Evolutionary conservation across 2,888 invertebrate species (phyloP).

Genomic region (Watsonalla cultraria): DNA sequence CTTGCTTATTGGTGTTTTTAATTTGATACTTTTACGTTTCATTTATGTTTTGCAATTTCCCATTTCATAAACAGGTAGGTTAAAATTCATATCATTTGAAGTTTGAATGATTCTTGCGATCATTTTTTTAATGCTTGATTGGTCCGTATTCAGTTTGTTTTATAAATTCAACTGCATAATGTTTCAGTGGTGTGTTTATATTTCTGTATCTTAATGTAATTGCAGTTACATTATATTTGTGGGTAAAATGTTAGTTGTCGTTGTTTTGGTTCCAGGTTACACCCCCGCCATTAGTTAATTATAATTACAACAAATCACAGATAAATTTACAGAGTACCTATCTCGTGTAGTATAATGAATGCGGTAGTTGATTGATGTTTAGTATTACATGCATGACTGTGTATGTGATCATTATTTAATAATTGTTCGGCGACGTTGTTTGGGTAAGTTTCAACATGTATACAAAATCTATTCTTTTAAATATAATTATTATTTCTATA

Average conservation of each 20-base stretch:
- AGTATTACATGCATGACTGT: constrained; percentile 65
- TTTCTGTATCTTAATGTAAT: constrained; percentile 56
- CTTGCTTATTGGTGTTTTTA: constrained; percentile 75
- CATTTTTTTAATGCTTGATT: constrained; percentile 60
- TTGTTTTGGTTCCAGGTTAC: constrained; percentile 77
- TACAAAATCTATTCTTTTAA: not conserved
- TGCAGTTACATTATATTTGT: constrained; percentile 44
- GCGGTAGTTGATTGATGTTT: constrained; percentile 57
- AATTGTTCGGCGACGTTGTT: constrained; percentile 10
- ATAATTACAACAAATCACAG: constrained; percentile 54
- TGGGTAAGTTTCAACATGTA: constrained; percentile 25
- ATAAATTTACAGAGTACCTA: constrained; percentile 69
- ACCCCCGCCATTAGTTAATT: constrained; percentile 54
- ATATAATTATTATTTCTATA: not conserved
- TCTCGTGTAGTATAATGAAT: constrained; percentile 53
- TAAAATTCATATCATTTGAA: constrained; percentile 56
- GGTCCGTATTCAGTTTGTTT: constrained; percentile 41
- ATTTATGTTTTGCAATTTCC: constrained; percentile 39
- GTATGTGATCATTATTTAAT: constrained; percentile 36
- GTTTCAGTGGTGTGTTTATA: constrained; percentile 67
- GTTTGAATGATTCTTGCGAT: constrained; percentile 38
- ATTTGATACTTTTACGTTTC: constrained; percentile 47
- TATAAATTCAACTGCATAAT: constrained; percentile 53
- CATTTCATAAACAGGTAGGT: constrained; percentile 50
- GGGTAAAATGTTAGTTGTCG: constrained; percentile 73